Evolutionary conservation across 2,113 vertebrate genomes (phyloP), one percentile per base, ranked within the genome.

Genomic region (Ondatra zibethicus): DNA sequence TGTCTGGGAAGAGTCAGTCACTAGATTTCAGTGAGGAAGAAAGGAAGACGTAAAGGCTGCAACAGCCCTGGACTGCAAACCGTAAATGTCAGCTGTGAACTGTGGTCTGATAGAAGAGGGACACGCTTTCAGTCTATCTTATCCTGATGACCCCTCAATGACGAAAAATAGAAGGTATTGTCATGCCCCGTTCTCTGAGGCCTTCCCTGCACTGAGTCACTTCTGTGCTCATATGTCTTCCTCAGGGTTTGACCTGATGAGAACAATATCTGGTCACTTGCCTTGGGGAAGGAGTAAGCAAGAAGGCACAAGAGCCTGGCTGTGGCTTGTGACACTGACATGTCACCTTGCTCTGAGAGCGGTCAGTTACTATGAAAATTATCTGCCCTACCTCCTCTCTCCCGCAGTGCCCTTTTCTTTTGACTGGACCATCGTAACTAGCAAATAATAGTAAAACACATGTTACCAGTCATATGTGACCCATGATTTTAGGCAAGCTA

Each of bases 161-260:
- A 66, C 77, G 66, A 88, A 81, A 88, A 92, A 50, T 2, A 25
- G 55, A n/a, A 66, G 73, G 1, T 27, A 31, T 12, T 36, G 70
- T 58, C 47, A 27, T 50, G 31, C 80, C 42, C 5, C 14, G 0
- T 39, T 82, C 23, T 63, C 25, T 13, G 23, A 86, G 88, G 47
- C 27, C 85, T 65, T 80, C 45, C 80, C 42, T 80, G 17, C 2
- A 8, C 12, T 89, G 95, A 95, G 39, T 93, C 84, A 92, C 61
- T 84, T 42, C 45, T n/a, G 10, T 29, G n/a, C 13, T 47, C 33
- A 86, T 29, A 45, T 23, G 7, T n/a, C 19, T 61, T 65, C 55
- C 25, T 23, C 4, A 52, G 33, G 70, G 27, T 11, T 23, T 88
- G 58, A n/a, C 7, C 47, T 47, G 17, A 3, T 27, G 4, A 63